Evolutionary conservation across 2,113 vertebrate genomes (phyloP).

Genomic region (Nesospiza acunhae): DNA sequence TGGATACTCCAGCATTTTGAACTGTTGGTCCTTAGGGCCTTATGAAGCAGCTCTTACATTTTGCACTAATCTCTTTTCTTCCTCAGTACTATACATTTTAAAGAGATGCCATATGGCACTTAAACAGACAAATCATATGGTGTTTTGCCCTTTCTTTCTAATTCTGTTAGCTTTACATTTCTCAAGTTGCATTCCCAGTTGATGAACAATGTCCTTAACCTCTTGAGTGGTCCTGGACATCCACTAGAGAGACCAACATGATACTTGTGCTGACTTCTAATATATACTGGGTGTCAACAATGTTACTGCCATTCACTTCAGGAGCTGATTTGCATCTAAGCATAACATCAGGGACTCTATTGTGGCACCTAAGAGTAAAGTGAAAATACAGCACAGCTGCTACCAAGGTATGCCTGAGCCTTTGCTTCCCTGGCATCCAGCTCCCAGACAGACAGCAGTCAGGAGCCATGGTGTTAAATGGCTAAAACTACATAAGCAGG

Average conservation of each 20-base stretch:
- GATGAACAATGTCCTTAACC: slow-evolving; percentile 57
- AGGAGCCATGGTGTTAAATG: not conserved
- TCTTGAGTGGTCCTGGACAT: slow-evolving; percentile 48
- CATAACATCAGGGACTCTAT: not conserved
- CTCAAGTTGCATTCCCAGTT: slow-evolving; percentile 41
- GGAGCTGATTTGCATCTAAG: slow-evolving; percentile 49
- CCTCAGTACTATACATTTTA: slow-evolving; percentile 21
- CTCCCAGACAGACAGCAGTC: not conserved
- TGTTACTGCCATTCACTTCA: slow-evolving; percentile 9
- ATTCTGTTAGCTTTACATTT: slow-evolving; percentile 31
- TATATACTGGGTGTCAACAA: slow-evolving; percentile 20
- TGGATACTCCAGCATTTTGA: slow-evolving; percentile 47
- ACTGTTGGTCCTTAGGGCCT: slow-evolving; percentile 38
- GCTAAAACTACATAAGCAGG: not conserved
- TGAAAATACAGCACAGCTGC: not conserved
- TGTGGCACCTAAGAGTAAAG: not conserved
- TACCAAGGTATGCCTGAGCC: not conserved
- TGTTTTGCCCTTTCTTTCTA: slow-evolving; percentile 62
- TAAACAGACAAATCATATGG: slow-evolving; percentile 33
- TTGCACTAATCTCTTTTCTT: slow-evolving; percentile 36
- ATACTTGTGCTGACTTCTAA: slow-evolving; percentile 37
- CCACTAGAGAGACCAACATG: slow-evolving; percentile 35
- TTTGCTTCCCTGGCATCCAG: not conserved
- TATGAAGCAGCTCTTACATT: slow-evolving; percentile 55
- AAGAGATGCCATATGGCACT: slow-evolving; percentile 62